Evolutionary conservation across 2,888 invertebrate species (phyloP), one percentile per base, ranked within the genome.

Genomic region (Eustalomyia histrio): DNA sequence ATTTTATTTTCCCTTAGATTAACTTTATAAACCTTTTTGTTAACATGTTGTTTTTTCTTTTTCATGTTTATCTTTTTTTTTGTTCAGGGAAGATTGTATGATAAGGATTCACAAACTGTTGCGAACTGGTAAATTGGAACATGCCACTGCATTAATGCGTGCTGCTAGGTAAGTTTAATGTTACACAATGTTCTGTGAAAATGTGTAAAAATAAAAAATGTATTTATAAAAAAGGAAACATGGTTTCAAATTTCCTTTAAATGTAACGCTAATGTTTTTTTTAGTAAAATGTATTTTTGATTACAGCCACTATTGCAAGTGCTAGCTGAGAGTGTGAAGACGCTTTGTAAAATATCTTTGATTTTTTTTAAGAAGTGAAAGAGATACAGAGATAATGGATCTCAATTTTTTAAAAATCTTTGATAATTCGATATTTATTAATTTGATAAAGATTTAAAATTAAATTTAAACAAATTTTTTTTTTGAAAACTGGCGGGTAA

Each of bases 81-180:
- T 86, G n/a, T 87, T 84, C 91, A 97, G 97, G 90, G 93, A 93
- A 81, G 95, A 95, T 87, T 96, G 97, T 78, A 96, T 98, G 95
- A 94, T 94, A 88, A 94, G 93, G 86, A 94, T 98, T 84, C 97
- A 98, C 89, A 94, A 93, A 86, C 92, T 94, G 82, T 91, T 98
- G 89, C 93, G 95, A 61, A 92, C 93, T 67, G 93, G 93, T 76
- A 93, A 95, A 85, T 93, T 94, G 84, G 95, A 95, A 87, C 93
- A 94, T 85, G 96, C 97, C 14, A 92, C 97, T 47, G 95, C 95
- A 79, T 92, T 97, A 84, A 92, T 98, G 84, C 93, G 97, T 87
- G 94, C 97, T 69, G 95, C 96, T 79, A 92, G 94, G 94, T 94
- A 88, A 91, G 91, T 90, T 60, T 67, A 61, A 61, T 58, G 63